A percentile compares a stretch with the other conserved stretches of the same genome.
These are phyloP conservation scores for Bombylius discolor DNA, from an alignment of 2,888 invertebrate species.

Conservation along the genomic window DNA sequence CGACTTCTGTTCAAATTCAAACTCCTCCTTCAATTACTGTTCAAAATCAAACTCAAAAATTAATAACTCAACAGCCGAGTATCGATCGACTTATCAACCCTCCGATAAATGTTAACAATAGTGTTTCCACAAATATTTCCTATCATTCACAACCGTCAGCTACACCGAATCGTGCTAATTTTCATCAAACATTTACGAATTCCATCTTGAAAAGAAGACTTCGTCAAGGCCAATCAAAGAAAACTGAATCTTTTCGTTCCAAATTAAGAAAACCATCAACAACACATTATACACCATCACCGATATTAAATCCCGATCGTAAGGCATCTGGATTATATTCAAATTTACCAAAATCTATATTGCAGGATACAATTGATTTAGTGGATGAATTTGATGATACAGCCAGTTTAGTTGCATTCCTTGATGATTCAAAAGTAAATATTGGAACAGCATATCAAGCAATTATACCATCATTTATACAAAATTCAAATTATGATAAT, in stretches of 20 bases:
- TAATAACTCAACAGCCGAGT: background rate
- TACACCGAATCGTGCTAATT: background rate
- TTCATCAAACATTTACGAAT: background rate
- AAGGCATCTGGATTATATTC: slow-evolving; percentile 69
- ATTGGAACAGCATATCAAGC: slow-evolving; percentile 81
- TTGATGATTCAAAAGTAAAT: slow-evolving; percentile 59
- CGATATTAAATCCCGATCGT: slow-evolving; percentile 84
- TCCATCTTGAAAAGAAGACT: slow-evolving; percentile 32
- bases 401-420: slow-evolving; percentile 28
- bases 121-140: background rate
- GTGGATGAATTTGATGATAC: slow-evolving; percentile 33
- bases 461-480: slow-evolving; percentile 46
- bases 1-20: slow-evolving; percentile 8
- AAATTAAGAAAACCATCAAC: slow-evolving; percentile 35
- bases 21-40: background rate
- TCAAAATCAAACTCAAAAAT: slow-evolving; percentile 10
- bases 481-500: slow-evolving; percentile 31
- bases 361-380: slow-evolving; percentile 28
- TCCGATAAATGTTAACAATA: background rate
- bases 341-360: slow-evolving; percentile 29
- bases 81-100: background rate
- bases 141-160: background rate
- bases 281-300: slow-evolving; percentile 76
- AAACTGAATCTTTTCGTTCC: slow-evolving; percentile 26
- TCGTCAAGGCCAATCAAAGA: slow-evolving; percentile 21